Conservation (phyloP, 1,140 invertebrate species). For the Drosophila sucinea region DNA sequence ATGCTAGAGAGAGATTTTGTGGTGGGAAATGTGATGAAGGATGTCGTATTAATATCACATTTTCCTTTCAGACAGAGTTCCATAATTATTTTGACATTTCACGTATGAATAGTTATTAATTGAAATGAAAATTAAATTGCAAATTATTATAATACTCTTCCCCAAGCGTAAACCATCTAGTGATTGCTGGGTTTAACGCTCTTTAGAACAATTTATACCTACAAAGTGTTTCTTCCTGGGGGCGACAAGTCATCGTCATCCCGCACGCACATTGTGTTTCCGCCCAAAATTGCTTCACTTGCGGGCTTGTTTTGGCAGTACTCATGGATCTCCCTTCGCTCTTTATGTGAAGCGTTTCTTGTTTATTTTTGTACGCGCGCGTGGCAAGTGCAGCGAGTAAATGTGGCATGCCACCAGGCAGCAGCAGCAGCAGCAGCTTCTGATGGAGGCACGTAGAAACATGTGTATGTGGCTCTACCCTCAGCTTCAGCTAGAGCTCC, state of each 20-base stretch:
- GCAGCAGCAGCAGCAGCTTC: constrained; percentile 8
- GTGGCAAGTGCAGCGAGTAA: constrained; percentile 71
- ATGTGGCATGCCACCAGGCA: constrained; percentile 55
- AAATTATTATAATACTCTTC: neutral
- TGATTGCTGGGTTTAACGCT: constrained; percentile 14
- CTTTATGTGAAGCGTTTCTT: constrained; percentile 31
- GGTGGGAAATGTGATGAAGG: neutral
- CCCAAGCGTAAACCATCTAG: neutral
- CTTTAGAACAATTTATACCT: constrained; percentile 14
- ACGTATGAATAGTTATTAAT: neutral
- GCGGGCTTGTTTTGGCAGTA: constrained; percentile 49
- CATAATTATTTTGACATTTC: constrained; percentile 33
- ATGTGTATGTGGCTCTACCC: neutral
- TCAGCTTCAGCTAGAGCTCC: constrained; percentile 1
- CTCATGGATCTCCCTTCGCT: constrained; percentile 9
- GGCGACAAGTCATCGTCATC: constrained; percentile 17
- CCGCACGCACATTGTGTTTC: constrained; percentile 27
- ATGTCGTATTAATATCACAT: constrained; percentile 41
- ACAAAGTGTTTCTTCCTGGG: constrained; percentile 7
- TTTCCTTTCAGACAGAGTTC: constrained; percentile 7
- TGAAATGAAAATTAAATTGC: neutral
- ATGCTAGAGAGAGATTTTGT: constrained; percentile 21
- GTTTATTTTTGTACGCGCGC: constrained; percentile 73
- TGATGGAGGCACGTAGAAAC: constrained; percentile 46
- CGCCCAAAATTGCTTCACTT: constrained; percentile 56